A percentile compares a stretch with the other conserved stretches of the same genome.
Evolutionary conservation across 2,888 invertebrate species (phyloP).

Genomic region (Pemphredon lugubris): DNA sequence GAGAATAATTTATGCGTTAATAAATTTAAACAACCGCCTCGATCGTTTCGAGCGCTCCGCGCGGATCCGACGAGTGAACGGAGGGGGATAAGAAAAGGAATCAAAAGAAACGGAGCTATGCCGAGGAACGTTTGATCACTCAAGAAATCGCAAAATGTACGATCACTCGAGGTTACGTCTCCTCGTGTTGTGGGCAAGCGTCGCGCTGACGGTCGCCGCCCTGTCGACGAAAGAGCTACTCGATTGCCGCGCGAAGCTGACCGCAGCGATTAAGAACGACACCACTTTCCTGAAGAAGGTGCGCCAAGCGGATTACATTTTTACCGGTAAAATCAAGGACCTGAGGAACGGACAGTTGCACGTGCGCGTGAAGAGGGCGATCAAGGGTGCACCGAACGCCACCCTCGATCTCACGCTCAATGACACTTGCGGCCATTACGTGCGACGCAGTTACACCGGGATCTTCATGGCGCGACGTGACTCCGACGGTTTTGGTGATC

Average conservation of each 20-base stretch:
- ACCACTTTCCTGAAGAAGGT: slow-evolving; percentile 72
- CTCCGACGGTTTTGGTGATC: slow-evolving; percentile 39
- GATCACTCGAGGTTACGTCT: slow-evolving; percentile 32
- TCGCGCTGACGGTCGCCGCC: slow-evolving; percentile 45
- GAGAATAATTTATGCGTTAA: slow-evolving; percentile 10
- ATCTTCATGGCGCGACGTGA: slow-evolving; percentile 75
- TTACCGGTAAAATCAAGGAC: slow-evolving; percentile 78
- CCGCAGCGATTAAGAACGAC: slow-evolving; percentile 74
- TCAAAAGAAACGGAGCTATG: background rate
- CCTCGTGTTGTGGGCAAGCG: slow-evolving; percentile 51
- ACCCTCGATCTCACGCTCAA: slow-evolving; percentile 72
- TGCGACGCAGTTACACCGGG: slow-evolving; percentile 77
- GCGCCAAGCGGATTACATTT: slow-evolving; percentile 74
- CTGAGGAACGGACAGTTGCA: slow-evolving; percentile 65
- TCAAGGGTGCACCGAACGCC: slow-evolving; percentile 73
- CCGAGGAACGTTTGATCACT: slow-evolving; percentile 2
- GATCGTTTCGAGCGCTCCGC: background rate
- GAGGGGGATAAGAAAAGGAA: background rate
- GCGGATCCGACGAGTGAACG: background rate
- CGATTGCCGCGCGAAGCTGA: slow-evolving; percentile 76
- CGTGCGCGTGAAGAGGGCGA: slow-evolving; percentile 76
- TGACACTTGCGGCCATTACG: slow-evolving; percentile 74
- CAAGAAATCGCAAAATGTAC: slow-evolving; percentile 2
- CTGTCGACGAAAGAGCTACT: slow-evolving; percentile 75
- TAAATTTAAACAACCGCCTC: slow-evolving; percentile 7